These are phyloP conservation scores for Cuculus canorus DNA, from an alignment of 2,797 vertebrate genomes.

Conservation along the genomic window DNA sequence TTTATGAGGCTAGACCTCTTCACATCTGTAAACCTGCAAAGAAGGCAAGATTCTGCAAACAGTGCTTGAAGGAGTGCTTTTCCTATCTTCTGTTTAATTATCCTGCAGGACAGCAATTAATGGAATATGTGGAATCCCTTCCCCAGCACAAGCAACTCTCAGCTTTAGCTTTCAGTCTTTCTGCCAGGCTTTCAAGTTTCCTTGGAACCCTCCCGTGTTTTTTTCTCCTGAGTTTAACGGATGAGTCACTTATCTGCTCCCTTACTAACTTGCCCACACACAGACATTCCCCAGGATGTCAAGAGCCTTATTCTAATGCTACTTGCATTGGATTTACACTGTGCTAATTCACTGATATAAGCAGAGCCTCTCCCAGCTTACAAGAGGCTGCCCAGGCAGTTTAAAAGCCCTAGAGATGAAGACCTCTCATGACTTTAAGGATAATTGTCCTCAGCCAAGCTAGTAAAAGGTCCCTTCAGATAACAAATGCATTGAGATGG, in stretches of 20 bases:
- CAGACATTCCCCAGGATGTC: not conserved
- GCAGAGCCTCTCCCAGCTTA: not conserved
- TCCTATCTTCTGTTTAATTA: constrained; percentile 16
- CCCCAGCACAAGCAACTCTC: not conserved
- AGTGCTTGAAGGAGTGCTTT: not conserved
- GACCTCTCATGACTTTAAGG: not conserved
- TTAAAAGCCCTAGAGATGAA: not conserved
- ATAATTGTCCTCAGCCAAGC: not conserved
- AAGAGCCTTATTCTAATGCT: not conserved
- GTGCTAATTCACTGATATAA: not conserved
- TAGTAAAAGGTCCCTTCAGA: not conserved
- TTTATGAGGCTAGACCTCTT: not conserved
- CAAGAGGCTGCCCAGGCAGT: not conserved
- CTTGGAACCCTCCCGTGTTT: not conserved
- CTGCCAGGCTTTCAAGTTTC: not conserved
- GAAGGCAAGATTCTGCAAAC: not conserved
- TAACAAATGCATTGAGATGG: not conserved
- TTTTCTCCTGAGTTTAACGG: not conserved
- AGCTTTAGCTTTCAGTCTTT: not conserved
- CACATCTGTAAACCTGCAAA: not conserved
- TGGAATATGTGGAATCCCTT: not conserved
- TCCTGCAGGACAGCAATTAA: constrained; percentile 10
- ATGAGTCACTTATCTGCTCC: not conserved
- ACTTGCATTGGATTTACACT: not conserved
- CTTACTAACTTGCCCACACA: not conserved